phyloP scores from a whole-genome alignment of 1,140 invertebrate species.

The Probaryconus sp. region DNA sequence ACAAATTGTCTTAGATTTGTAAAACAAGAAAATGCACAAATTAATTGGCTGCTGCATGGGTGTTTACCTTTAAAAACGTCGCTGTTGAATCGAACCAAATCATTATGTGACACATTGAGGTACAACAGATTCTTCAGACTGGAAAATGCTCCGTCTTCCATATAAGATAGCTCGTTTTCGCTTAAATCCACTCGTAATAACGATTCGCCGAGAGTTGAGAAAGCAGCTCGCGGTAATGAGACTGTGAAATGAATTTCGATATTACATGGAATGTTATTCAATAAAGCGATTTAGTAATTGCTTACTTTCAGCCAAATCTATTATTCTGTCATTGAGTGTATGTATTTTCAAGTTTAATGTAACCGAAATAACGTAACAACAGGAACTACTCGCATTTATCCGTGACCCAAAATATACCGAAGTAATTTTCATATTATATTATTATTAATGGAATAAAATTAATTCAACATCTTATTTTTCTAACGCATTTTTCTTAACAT shows the following conservation, averaged over 20 bases:
- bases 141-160: constrained; percentile 86
- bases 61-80: constrained; percentile 85
- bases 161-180: constrained; percentile 84
- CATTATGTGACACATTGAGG: constrained; percentile 86
- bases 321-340: constrained; percentile 21
- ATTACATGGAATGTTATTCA: constrained; percentile 53
- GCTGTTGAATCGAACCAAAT: constrained; percentile 86
- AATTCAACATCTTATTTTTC: no score
- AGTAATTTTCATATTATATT: no score
- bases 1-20: neutral
- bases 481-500: no score
- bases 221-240: constrained; percentile 82
- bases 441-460: no score
- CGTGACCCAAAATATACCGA: no score
- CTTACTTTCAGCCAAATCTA: constrained; percentile 25
- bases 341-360: constrained; percentile 5
- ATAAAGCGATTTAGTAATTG: constrained; percentile 49
- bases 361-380: constrained; percentile 18
- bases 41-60: constrained; percentile 9
- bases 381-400: no score
- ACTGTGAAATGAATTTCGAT: constrained; percentile 78
- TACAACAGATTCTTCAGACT: constrained; percentile 82
- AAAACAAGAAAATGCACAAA: constrained; percentile 7
- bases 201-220: constrained; percentile 80
- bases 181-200: constrained; percentile 87